Evolutionary conservation across 2,113 vertebrate genomes (phyloP), one percentile per base, ranked within the genome.

Genomic region (Felis chaus): DNA sequence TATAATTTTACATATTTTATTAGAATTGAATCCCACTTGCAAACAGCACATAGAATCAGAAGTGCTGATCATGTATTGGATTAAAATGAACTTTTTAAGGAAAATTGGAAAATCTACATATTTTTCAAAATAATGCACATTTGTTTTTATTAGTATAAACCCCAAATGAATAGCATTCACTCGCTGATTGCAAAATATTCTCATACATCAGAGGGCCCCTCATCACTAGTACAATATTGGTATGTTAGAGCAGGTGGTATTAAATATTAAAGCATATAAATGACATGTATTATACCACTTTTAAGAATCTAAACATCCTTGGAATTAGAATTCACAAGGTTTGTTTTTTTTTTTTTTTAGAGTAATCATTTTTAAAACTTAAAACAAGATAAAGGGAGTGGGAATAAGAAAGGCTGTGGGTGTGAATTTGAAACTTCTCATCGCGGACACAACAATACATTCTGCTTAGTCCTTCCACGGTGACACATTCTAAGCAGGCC

Each of bases 111-210:
- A 71, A 57, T n/a, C 4, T 78, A 45, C 21, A 82, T 55, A 80
- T 92, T 89, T 92, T 23, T 94, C 50, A 87, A 97, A 86, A 93
- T 87, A 97, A 48, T 81, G 86, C 29, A 68, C 21, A 33, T 39
- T 48, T 41, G n/a, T 50, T 48, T 48, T 41, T 74, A 74, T 76
- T 63, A 78, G 39, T 61, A 78, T 69, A 94, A 96, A 55, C 18
- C 19, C 27, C 79, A 7, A 83, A 36, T 66, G n/a, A 45, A 41
- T 88, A 36, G 87, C 55, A 95, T 80, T 53, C 5, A 69, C 27
- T 66, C 41, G 45, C n/a, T 84, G 61, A 92, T 36, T 94, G n/a
- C 23, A 82, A 73, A 31, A 85, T 94, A 31, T 63, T 78, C 65
- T 94, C 36, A 16, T 39, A 50, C 25, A 39, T 36, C 61, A 84